Evolutionary conservation across 1,140 invertebrate genomes (phyloP), one percentile per base, ranked within the genome.

Genomic region (Solen grandis): DNA sequence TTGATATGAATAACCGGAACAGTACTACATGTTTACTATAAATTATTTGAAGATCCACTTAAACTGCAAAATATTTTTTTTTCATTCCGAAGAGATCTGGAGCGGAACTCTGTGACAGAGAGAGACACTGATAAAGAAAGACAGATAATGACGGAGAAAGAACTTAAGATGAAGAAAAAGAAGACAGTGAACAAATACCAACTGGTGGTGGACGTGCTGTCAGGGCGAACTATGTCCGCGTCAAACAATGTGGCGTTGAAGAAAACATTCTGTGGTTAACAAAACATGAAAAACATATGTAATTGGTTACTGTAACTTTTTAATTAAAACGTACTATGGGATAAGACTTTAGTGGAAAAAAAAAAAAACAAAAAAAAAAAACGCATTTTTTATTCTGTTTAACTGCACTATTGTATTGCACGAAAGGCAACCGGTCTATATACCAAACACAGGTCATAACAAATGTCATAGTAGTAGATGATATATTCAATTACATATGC

Each of bases 201-300:
- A 76, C 74, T 76, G 54, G 74, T 76, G 1, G 74, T 76, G 4
- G 74, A 60, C 19, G 57, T 55, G 27, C 60, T 65, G 35, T 76
- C 74, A 2, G 74, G 74, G 13, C 74, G 41, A 3, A 76, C 16
- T 38, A 76, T 76, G 22, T 76, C 74, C 41, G 54, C 62, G 41
- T 76, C 74, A 55, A 76, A 76, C 41, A 76, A 55, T 25, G 66
- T 46, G 2, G 74, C 74, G 33, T 76, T 38, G 29, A 35, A 76
- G 8, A 55, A 10, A n/a, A 29, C 60, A 29, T 29, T 76, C 74
- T 76, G 50, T 50, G 66, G 66, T 2, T n/a, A 14, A n/a, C n/a
- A 52, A 52, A 52, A 14, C n/a, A n/a, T 52, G n/a, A 13, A 52
- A 52, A 52, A n/a, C 46, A 63, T 66, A 76, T 2, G n/a, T 52